A percentile compares a stretch with the other conserved stretches of the same genome.
Conservation (phyloP, 2,797 vertebrate species). For the Propithecus perrieri region DNA sequence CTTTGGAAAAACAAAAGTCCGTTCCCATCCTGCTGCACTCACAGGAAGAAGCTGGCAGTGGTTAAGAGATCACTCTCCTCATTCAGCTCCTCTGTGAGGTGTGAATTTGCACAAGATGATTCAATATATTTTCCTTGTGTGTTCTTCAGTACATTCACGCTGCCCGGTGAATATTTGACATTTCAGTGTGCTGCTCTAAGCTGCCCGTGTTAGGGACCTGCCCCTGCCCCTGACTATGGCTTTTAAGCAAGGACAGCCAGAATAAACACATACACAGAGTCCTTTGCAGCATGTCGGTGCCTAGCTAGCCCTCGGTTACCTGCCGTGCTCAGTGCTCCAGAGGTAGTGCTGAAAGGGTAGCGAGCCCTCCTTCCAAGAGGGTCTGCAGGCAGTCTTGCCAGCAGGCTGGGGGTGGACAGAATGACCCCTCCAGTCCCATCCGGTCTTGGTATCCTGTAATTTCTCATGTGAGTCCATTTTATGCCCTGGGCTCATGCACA, state of each 20-base stretch:
- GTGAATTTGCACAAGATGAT: constrained; percentile 75
- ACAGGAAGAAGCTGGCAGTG: not conserved
- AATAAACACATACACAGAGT: constrained; percentile 57
- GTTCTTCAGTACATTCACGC: constrained; percentile 51
- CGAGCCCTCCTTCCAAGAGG: not conserved
- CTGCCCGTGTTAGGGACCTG: constrained; percentile 39
- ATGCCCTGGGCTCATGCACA: constrained; percentile 61
- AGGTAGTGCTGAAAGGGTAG: constrained; percentile 32
- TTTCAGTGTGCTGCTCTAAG: constrained; percentile 41
- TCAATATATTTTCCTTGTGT: constrained; percentile 61
- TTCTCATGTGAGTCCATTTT: constrained; percentile 61
- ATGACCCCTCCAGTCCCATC: constrained; percentile 30
- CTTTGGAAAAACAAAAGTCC: not conserved
- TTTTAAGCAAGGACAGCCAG: constrained; percentile 62
- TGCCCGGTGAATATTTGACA: constrained; percentile 64
- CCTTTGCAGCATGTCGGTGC: not conserved
- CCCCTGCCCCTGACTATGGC: constrained; percentile 43
- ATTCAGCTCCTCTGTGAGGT: constrained; percentile 35
- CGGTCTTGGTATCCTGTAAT: not conserved
- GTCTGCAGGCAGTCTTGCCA: constrained; percentile 21
- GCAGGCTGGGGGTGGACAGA: not conserved
- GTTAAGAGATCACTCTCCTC: not conserved
- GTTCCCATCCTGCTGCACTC: not conserved
- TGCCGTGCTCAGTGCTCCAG: not conserved
- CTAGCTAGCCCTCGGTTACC: constrained; percentile 54